A percentile compares a stretch with the other conserved stretches of the same genome.
phyloP scores from a whole-genome alignment of 2,888 invertebrate species.

The Scaptomyza flava region DNA sequence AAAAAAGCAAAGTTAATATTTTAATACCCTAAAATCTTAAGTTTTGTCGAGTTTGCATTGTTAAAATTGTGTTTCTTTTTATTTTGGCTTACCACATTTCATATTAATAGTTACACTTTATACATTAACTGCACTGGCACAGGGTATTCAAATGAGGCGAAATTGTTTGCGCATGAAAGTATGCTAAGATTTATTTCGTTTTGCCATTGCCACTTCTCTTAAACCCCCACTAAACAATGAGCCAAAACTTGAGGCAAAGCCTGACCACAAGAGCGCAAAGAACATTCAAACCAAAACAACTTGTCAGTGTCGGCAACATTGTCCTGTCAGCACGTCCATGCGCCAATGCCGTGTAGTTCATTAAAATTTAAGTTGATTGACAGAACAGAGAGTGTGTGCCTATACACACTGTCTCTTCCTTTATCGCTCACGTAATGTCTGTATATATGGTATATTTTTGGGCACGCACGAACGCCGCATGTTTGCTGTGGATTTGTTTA shows the following conservation, averaged over 20 bases:
- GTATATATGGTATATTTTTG: constrained; percentile 18
- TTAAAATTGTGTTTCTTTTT: too few relatives aligned
- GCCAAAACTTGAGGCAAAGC: constrained; percentile 11
- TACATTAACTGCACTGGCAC: background rate
- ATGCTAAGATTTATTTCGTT: constrained; percentile 73
- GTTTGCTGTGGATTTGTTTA: constrained; percentile 62
- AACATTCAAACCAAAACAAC: constrained; percentile 57
- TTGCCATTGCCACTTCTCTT: constrained; percentile 11
- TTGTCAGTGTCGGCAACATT: constrained; percentile 63
- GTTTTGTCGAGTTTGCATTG: too few relatives aligned
- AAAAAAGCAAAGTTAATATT: too few relatives aligned
- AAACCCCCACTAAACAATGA: constrained; percentile 2
- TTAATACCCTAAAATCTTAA: too few relatives aligned
- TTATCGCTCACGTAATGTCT: background rate
- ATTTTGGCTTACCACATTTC: too few relatives aligned
- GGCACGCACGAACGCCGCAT: constrained; percentile 52
- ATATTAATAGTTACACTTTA: too few relatives aligned
- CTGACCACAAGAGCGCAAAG: constrained; percentile 45
- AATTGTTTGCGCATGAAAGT: constrained; percentile 69
- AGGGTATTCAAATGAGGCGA: constrained; percentile 33
- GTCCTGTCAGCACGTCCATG: constrained; percentile 71
- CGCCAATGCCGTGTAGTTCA: constrained; percentile 70
- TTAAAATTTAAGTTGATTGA: constrained; percentile 80
- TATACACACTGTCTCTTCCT: background rate
- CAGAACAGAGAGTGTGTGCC: constrained; percentile 49